phyloP scores from a whole-genome alignment of 2,113 vertebrate genomes.

The Euleptes europaea region DNA sequence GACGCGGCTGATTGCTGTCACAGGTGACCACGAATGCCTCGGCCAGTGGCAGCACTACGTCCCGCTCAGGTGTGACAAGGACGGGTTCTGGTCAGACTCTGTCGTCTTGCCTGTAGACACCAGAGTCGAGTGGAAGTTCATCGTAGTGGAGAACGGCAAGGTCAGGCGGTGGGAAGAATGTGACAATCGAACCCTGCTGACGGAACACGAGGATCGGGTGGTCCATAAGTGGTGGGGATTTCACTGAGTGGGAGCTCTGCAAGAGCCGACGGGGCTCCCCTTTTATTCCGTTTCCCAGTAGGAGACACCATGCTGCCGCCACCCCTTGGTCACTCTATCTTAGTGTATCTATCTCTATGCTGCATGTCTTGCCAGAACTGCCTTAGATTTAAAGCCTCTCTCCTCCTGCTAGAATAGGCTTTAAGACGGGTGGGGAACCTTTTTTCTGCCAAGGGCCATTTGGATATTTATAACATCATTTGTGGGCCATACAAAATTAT shows the following conservation, averaged over 20 bases:
- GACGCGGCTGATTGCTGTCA: conserved; percentile 80
- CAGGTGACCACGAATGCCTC: conserved; percentile 83
- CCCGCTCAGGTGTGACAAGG: conserved; percentile 75
- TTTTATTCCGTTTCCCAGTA: conserved; percentile 17
- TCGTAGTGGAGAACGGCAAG: conserved; percentile 85
- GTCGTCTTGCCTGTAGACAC: conserved; percentile 80
- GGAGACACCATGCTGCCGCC: neutral
- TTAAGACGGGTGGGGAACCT: no score
- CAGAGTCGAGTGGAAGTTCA: conserved; percentile 91
- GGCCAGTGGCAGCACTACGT: conserved; percentile 86
- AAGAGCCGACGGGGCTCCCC: neutral
- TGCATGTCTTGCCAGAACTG: neutral
- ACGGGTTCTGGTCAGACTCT: conserved; percentile 84
- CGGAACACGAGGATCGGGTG: conserved; percentile 75
- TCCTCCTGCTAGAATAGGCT: neutral
- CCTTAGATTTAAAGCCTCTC: neutral
- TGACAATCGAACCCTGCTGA: conserved; percentile 82
- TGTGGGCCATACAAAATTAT: no score
- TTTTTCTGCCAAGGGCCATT: no score
- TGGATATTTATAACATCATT: no score
- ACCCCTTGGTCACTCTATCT: neutral
- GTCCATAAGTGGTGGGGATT: conserved; percentile 86
- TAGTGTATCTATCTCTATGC: neutral
- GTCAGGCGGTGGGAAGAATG: conserved; percentile 94
- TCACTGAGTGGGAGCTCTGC: conserved; percentile 54